Evolutionary conservation across 1,140 invertebrate species (phyloP), one percentile per base, ranked within the genome.

Genomic region (Popillia japonica): DNA sequence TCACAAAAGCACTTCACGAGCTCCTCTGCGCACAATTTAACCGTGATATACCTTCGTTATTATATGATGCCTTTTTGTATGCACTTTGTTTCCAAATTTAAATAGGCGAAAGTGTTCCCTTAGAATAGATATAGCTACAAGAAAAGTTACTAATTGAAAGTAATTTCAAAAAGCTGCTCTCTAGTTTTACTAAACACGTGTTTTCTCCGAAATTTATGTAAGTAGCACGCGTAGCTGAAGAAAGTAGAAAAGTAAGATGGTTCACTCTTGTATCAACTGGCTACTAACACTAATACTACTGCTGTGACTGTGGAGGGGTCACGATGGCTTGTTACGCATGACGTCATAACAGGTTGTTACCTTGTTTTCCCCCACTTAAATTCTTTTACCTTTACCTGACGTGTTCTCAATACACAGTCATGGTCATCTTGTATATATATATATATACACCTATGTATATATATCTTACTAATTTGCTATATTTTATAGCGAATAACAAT

Each of bases 341-440:
- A 85, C 84, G 84, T 85, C 84, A 85, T 82, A 82, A 85, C 84
- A 85, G 84, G 84, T 85, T 85, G 84, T 84, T 85, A 85, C 84
- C 83, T 84, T 83, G 81, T 81, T 79, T 80, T 80, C 74, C 72
- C 77, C 79, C 79, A 78, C 72, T 75, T 27, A 42, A 77, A 85
- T 85, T 84, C 84, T 83, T 79, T 80, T 80, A 82, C 81, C 80
- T 82, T 83, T 84, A 85, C 83, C 84, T 85, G 83, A 81, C 80
- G 76, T 78, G 41, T 74, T 59, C 74, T 77, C 72, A 73, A 72
- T 83, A 84, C 84, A 85, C 84, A 85, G 84, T 85, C 84, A 85
- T 79, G 84, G 84, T 82, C 84, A 84, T 85, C 83, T 84, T 79
- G 14, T 55, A 55, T 55, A 55, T 55, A 55, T 17, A 17, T n/a